Percentiles rank a stretch among this genome's conserved stretches.
Evolutionary conservation across 37 sponge, comb jelly and placozoan genomes (phyloP).

Genomic region (Eunapius fragilis): DNA sequence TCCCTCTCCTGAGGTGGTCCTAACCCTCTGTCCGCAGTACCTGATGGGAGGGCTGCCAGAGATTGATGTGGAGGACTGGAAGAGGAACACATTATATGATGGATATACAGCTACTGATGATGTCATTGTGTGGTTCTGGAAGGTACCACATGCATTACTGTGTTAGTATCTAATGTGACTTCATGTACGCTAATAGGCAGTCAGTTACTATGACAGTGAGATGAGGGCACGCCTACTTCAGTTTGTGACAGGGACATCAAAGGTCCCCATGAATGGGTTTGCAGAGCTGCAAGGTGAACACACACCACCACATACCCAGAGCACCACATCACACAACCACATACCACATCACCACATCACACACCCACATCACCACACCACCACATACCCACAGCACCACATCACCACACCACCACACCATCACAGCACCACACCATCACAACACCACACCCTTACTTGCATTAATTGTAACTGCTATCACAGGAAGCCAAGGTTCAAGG

Average conservation of each 20-base stretch:
- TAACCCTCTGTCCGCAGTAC: conserved; percentile 57
- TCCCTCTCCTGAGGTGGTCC: background rate
- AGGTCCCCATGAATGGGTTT: conserved; percentile 99
- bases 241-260: conserved; percentile 99
- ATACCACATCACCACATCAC: too few species aligned
- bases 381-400: too few species aligned
- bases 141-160: conserved; percentile 65
- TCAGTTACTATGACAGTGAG: conserved; percentile 88
- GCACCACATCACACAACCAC: too few species aligned
- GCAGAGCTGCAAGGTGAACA: conserved; percentile 96
- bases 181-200: conserved; percentile 56
- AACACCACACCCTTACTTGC: too few species aligned
- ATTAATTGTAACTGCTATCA: too few species aligned
- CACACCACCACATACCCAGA: too few species aligned
- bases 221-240: conserved; percentile 93
- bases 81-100: conserved; percentile 85
- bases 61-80: conserved; percentile 98
- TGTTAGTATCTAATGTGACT: background rate
- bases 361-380: too few species aligned
- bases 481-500: conserved; percentile 96
- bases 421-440: too few species aligned
- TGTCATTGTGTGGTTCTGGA: conserved; percentile 96
- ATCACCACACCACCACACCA: too few species aligned
- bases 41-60: conserved; percentile 93
- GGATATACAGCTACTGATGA: conserved; percentile 67